Evolutionary conservation across 2,113 vertebrate genomes (phyloP).

Genomic region (Scolopax mira): DNA sequence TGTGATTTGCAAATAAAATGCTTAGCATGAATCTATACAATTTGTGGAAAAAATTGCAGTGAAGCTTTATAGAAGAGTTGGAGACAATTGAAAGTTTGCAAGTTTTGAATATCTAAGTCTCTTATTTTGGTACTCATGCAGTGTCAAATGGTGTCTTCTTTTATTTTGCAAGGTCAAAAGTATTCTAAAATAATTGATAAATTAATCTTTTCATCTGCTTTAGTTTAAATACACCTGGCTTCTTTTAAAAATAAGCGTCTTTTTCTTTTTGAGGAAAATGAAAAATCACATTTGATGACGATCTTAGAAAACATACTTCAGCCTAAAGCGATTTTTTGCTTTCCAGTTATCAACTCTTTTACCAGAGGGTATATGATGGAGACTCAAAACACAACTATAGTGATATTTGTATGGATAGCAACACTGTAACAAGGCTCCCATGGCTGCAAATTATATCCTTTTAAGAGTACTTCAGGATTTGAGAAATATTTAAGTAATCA

Average conservation of each 20-base stretch:
- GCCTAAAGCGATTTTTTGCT: background rate
- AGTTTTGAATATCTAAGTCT: background rate
- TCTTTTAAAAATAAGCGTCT: background rate
- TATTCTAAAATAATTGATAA: background rate
- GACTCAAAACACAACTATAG: background rate
- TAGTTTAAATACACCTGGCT: background rate
- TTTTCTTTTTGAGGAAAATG: background rate
- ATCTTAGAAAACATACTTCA: background rate
- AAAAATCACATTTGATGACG: background rate
- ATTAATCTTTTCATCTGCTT: background rate
- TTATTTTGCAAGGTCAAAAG: background rate
- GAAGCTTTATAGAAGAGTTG: background rate
- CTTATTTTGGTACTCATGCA: background rate
- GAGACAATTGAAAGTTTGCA: background rate
- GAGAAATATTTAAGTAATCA: constrained; percentile 62
- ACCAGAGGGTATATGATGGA: background rate
- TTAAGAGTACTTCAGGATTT: constrained; percentile 51
- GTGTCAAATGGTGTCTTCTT: background rate
- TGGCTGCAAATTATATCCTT: constrained; percentile 55
- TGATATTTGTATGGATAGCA: constrained; percentile 23
- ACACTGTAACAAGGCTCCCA: constrained; percentile 17
- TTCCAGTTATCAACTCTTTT: background rate
- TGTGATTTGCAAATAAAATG: background rate
- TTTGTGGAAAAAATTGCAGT: background rate
- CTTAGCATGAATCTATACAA: background rate